Evolutionary conservation across 1,140 invertebrate species (phyloP).

Genomic region (Temnothorax longispinosus): DNA sequence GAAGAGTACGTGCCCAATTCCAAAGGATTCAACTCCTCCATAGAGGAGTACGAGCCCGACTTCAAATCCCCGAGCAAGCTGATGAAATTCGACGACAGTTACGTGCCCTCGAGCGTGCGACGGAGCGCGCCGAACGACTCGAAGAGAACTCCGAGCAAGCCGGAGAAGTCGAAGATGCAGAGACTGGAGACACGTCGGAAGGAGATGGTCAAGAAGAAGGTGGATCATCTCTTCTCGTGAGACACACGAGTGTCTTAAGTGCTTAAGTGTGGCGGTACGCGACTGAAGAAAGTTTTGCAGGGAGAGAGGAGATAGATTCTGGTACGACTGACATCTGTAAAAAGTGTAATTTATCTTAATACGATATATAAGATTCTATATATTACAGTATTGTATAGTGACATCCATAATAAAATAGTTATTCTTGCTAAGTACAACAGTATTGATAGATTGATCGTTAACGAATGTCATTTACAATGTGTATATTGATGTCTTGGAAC

Average conservation of each 20-base stretch:
- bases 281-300: not conserved
- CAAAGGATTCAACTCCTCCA: slow-evolving; percentile 62
- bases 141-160: slow-evolving; percentile 10
- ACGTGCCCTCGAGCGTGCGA: slow-evolving; percentile 73
- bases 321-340: slow-evolving; percentile 13
- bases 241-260: not conserved
- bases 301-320: not conserved
- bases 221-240: slow-evolving; percentile 47
- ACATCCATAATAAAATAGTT: slow-evolving; percentile 59
- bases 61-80: slow-evolving; percentile 70
- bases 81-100: slow-evolving; percentile 76
- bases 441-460: not conserved
- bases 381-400: slow-evolving; percentile 49
- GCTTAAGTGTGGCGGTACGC: not conserved
- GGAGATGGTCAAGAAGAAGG: slow-evolving; percentile 31
- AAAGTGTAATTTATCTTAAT: slow-evolving; percentile 26
- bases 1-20: slow-evolving; percentile 76
- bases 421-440: slow-evolving; percentile 24
- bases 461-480: not conserved
- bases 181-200: slow-evolving; percentile 20
- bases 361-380: slow-evolving; percentile 1
- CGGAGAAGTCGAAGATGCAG: slow-evolving; percentile 25
- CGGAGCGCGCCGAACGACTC: slow-evolving; percentile 21
- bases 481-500: not conserved
- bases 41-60: slow-evolving; percentile 77